Conservation (phyloP, 2,113 vertebrate species). For the Myodes glareolus region DNA sequence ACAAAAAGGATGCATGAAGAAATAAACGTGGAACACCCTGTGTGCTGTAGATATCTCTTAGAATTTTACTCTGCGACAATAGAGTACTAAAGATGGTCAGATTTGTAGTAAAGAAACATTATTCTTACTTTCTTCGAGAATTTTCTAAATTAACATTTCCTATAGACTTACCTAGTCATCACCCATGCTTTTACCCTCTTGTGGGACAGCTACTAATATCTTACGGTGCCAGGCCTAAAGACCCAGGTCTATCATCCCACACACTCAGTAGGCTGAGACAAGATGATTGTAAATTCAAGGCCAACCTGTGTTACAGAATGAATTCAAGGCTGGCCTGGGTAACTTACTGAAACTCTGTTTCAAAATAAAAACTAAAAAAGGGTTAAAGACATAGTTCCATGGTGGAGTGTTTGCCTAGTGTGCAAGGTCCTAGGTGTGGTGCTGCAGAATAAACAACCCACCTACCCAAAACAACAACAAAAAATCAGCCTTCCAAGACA, state of each 20-base stretch:
- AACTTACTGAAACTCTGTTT: not conserved
- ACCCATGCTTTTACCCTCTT: not conserved
- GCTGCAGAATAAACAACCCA: not conserved
- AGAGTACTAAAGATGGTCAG: not conserved
- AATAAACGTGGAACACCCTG: not conserved
- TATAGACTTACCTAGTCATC: not conserved
- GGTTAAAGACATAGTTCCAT: not conserved
- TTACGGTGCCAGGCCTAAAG: not conserved
- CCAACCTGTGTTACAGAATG: not conserved
- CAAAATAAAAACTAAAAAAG: not conserved
- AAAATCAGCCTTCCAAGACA: not conserved
- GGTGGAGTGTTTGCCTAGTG: not conserved
- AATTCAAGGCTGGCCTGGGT: not conserved
- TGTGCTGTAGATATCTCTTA: not conserved
- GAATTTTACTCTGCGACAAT: not conserved
- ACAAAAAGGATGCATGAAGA: not conserved
- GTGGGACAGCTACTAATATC: not conserved
- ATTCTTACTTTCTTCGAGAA: not conserved
- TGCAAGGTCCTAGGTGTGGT: not conserved
- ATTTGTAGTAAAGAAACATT: conserved; percentile 17
- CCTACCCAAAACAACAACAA: not conserved
- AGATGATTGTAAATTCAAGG: not conserved
- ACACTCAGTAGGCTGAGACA: not conserved
- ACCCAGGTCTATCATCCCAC: not conserved
- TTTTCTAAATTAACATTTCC: conserved; percentile 28